Evolutionary conservation across 2,888 invertebrate species (phyloP).

Genomic region (Ryuthela nishihirai): DNA sequence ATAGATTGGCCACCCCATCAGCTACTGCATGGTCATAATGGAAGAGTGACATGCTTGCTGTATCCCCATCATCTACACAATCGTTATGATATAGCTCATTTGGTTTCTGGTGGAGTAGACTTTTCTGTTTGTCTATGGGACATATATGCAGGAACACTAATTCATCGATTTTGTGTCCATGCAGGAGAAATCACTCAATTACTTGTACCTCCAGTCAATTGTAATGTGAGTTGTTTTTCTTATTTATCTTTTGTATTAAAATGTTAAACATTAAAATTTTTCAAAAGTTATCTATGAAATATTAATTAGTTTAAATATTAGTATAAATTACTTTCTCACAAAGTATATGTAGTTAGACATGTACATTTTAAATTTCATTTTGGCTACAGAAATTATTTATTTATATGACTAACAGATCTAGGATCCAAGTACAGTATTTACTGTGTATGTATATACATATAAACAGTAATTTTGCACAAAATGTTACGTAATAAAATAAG

Average conservation of each 20-base stretch:
- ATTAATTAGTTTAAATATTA: too few relatives aligned
- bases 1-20: slow-evolving; percentile 87
- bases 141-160: slow-evolving; percentile 76
- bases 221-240: slow-evolving; percentile 52
- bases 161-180: slow-evolving; percentile 95
- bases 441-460: too few relatives aligned
- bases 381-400: too few relatives aligned
- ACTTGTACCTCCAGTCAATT: slow-evolving; percentile 85
- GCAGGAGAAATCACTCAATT: slow-evolving; percentile 95
- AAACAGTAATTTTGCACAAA: too few relatives aligned
- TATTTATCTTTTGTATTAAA: background rate
- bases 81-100: slow-evolving; percentile 79
- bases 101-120: slow-evolving; percentile 96
- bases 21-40: slow-evolving; percentile 81
- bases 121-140: slow-evolving; percentile 98
- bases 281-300: too few relatives aligned
- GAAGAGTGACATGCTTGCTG: slow-evolving; percentile 87
- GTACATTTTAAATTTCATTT: too few relatives aligned
- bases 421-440: too few relatives aligned
- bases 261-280: too few relatives aligned
- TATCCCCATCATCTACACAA: slow-evolving; percentile 84
- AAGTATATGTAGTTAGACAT: too few relatives aligned
- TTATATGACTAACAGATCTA: too few relatives aligned
- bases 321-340: too few relatives aligned
- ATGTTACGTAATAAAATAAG: too few relatives aligned